phyloP scores from a whole-genome alignment of 2,797 vertebrate species.

The Tokudaia tokunoshimensis region DNA sequence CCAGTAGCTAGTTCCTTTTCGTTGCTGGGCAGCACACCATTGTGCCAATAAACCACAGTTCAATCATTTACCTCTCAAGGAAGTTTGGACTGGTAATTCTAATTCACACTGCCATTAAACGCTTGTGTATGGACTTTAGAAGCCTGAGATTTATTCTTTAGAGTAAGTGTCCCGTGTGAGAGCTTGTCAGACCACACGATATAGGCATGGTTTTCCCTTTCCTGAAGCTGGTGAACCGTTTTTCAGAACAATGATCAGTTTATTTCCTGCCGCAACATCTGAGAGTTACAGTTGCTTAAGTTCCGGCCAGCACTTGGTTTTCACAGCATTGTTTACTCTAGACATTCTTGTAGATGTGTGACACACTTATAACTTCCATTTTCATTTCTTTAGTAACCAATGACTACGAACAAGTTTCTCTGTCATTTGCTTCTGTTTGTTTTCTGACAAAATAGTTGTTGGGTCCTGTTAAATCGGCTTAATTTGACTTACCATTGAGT shows the following conservation, averaged over 20 bases:
- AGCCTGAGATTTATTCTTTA: not conserved
- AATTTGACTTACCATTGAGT: not conserved
- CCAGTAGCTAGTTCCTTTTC: not conserved
- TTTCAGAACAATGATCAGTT: not conserved
- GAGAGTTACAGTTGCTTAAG: not conserved
- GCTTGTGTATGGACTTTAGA: not conserved
- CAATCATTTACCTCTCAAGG: not conserved
- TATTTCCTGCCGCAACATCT: not conserved
- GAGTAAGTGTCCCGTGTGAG: not conserved
- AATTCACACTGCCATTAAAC: not conserved
- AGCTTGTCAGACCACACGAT: not conserved
- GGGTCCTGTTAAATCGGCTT: not conserved
- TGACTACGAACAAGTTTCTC: not conserved
- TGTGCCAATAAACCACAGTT: not conserved
- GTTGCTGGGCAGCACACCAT: not conserved
- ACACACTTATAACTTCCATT: not conserved
- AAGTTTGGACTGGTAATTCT: not conserved
- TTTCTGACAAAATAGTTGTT: not conserved
- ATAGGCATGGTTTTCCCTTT: not conserved
- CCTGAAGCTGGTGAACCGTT: not conserved
- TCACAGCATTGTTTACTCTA: not conserved
- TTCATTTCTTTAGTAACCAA: not conserved
- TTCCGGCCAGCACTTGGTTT: not conserved
- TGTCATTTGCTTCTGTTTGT: not conserved
- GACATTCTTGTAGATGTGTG: not conserved